Evolutionary conservation across 2,113 vertebrate species (phyloP).

Genomic region (Nibea albiflora): DNA sequence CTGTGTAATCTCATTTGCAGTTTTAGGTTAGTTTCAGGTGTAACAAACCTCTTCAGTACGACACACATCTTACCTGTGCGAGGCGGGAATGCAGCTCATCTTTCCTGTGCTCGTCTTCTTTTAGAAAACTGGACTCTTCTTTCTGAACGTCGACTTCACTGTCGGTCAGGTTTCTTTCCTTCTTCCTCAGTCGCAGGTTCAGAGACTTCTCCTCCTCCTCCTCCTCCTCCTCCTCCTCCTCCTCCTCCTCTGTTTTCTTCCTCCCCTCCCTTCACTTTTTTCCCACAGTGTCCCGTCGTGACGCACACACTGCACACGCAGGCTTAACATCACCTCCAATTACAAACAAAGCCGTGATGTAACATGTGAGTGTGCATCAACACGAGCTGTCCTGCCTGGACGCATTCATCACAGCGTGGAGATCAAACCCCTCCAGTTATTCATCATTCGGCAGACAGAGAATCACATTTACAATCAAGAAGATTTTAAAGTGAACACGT

Average conservation of each 20-base stretch:
- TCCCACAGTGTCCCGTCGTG: too few relatives aligned
- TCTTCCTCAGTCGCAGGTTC: constrained; percentile 8
- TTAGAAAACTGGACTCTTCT: neutral
- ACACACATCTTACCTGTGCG: constrained; percentile 64
- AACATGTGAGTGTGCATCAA: constrained; percentile 46
- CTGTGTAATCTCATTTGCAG: constrained; percentile 1
- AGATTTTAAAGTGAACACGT: constrained; percentile 1
- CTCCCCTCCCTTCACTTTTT: too few relatives aligned
- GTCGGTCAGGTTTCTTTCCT: neutral
- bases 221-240: neutral
- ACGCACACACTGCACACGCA: neutral
- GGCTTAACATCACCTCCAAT: constrained; percentile 70
- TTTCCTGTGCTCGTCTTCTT: neutral
- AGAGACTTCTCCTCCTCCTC: neutral
- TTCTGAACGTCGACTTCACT: neutral
- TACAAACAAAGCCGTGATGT: constrained; percentile 41
- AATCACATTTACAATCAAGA: constrained; percentile 23
- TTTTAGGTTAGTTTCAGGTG: neutral
- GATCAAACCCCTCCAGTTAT: constrained; percentile 2
- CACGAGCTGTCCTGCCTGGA: constrained; percentile 15
- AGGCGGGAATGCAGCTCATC: constrained; percentile 68
- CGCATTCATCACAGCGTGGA: constrained; percentile 24
- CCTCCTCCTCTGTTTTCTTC: too few relatives aligned
- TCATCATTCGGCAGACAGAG: neutral
- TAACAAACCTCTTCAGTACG: neutral